Percentiles rank a stretch among this genome's conserved stretches.
Evolutionary conservation across 1,140 invertebrate genomes (phyloP).

Genomic region (Brachionus angularis): DNA sequence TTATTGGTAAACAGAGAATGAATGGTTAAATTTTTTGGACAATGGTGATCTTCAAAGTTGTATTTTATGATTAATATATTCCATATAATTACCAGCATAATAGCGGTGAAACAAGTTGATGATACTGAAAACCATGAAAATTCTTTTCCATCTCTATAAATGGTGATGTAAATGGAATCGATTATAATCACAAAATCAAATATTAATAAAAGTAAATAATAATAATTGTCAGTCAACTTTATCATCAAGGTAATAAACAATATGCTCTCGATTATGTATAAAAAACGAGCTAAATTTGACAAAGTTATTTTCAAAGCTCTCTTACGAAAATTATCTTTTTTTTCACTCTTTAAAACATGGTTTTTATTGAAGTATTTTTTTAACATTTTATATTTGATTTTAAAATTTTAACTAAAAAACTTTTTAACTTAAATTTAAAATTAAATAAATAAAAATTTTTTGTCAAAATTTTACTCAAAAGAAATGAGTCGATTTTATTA

Average conservation of each 20-base stretch:
- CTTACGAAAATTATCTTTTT: too few relatives aligned
- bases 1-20: background rate
- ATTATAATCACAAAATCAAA: constrained; percentile 10
- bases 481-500: too few relatives aligned
- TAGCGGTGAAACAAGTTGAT: background rate
- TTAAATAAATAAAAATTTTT: too few relatives aligned
- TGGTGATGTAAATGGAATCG: background rate
- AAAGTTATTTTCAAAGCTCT: too few relatives aligned
- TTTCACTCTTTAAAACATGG: too few relatives aligned
- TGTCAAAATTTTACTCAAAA: too few relatives aligned
- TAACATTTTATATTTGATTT: too few relatives aligned
- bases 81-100: background rate
- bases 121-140: constrained; percentile 31
- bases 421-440: too few relatives aligned
- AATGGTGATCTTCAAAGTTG: background rate
- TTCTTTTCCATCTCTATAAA: constrained; percentile 3
- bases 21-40: background rate
- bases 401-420: too few relatives aligned
- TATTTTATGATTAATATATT: background rate
- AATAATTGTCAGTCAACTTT: constrained; percentile 2
- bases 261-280: background rate
- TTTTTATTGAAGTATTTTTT: too few relatives aligned
- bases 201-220: constrained; percentile 9
- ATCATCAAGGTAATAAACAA: background rate
- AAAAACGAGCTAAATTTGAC: constrained; percentile 3